Base-by-base conservation (phyloP, 2,888 invertebrate genomes). In the Ichneumoninae sp. region DNA sequence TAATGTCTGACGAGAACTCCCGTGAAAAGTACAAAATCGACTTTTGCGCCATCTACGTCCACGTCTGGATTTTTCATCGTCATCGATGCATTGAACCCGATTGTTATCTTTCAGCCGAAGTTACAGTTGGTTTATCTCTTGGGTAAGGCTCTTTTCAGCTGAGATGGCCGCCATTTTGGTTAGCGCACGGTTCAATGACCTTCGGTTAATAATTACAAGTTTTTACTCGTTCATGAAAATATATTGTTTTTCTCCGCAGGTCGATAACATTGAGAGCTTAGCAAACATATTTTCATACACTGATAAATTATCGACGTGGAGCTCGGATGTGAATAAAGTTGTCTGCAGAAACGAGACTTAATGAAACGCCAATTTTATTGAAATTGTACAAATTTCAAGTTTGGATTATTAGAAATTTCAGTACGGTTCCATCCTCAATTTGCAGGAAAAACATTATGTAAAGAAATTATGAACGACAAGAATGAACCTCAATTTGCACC, bases 41-140 rank as follows among this genome's bases (percentile, higher is more conserved):
- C 82, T 72, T 10, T 72, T 36, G 83, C 79, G 79, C 79, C 70
- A 75, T 69, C 83, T 79, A 26, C 7, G 16, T 1, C 40, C 8
- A 13, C 65, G 70, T 19, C 36, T 19, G 36, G 16, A 70, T 47
- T 72, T 66, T 52, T 65, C 75, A 13, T 26, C 69, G 52, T 74
- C 74, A 74, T 82, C 78, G 10, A 36, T 44, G 19, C 36, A 54
- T 54, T 44, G 8, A 40, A 71, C 26, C 70, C 22, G 3, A 36
- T 47, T 36, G 50, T 13, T 71, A 65, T 36, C 36, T 71, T 57
- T 71, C 54, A 13, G 13, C 8, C 36, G 22, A 26, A 57, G 50
- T 36, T 16, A 77, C 71, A 10, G 66, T 16, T 13, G 3, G 8
- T 65, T 40, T 10, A 10, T n/a, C 44, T 30, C 44, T 74, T 30